phyloP scores from a whole-genome alignment of 2,113 vertebrate genomes.

The Callopanchax toddi region DNA sequence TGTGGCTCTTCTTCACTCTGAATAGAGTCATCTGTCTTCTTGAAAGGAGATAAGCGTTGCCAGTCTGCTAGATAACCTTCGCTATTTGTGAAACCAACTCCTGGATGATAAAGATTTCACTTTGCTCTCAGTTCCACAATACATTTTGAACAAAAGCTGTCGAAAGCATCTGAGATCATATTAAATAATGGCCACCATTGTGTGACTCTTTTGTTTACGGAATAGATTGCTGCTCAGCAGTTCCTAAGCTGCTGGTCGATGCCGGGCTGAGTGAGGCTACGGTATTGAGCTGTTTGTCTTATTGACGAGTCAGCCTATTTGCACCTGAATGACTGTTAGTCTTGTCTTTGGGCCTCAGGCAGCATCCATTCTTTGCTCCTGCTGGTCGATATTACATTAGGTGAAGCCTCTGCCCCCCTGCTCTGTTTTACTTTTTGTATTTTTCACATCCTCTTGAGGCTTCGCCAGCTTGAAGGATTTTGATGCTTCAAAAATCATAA shows the following conservation, averaged over 20 bases:
- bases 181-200: slow-evolving; percentile 64
- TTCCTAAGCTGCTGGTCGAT: slow-evolving; percentile 70
- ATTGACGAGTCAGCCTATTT: slow-evolving; percentile 70
- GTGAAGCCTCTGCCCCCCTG: slow-evolving; percentile 36
- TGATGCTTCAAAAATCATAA: not conserved
- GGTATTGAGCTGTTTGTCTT: slow-evolving; percentile 70
- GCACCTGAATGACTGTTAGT: slow-evolving; percentile 71
- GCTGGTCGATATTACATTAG: slow-evolving; percentile 72
- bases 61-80: slow-evolving; percentile 4
- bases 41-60: slow-evolving; percentile 24
- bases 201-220: slow-evolving; percentile 68
- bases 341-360: slow-evolving; percentile 59
- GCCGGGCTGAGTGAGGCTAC: slow-evolving; percentile 61
- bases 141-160: slow-evolving; percentile 26
- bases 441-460: slow-evolving; percentile 41
- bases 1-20: slow-evolving; percentile 19
- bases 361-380: slow-evolving; percentile 59
- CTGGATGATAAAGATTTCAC: slow-evolving; percentile 48
- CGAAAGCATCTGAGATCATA: slow-evolving; percentile 59
- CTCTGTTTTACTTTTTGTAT: slow-evolving; percentile 40
- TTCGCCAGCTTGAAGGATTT: slow-evolving; percentile 24
- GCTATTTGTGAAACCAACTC: slow-evolving; percentile 24
- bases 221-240: slow-evolving; percentile 72
- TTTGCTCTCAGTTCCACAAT: slow-evolving; percentile 9
- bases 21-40: slow-evolving; percentile 30